Evolutionary conservation across 2,888 invertebrate genomes (phyloP), one percentile per base, ranked within the genome.

Genomic region (Lasius platythorax): DNA sequence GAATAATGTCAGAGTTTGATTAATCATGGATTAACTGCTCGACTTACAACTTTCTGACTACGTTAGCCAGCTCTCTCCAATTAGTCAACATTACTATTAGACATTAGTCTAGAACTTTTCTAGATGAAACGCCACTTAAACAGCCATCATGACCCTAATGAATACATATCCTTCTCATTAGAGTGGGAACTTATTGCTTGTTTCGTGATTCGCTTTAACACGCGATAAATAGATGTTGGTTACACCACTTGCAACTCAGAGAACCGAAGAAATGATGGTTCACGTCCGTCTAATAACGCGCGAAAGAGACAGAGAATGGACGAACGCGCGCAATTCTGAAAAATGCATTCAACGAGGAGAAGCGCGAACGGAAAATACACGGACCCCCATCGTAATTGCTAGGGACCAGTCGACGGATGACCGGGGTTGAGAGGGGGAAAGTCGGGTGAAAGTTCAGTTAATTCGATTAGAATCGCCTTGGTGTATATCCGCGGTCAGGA

Each of bases 391-490:
- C 73, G 89, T 91, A 91, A 92, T 92, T 90, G 92, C 89, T 72
- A 76, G 68, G 86, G 87, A 85, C 66, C 74, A 87, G 85, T 88
- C 89, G 89, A 87, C 88, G 88, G 79, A 86, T 66, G 89, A 88
- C 87, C 87, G 9, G 8, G 18, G 4, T 37, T 5, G 4, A 15
- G 63, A 23, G 40, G 40, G 40, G 86, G 83, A 33, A 88, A 75
- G 85, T 84, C 84, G 87, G 92, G 92, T 92, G 92, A 92, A 92
- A 92, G 92, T 92, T 92, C 92, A 91, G 90, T 90, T 91, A 91
- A 91, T 92, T 92, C 91, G 92, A 92, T 92, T 92, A 92, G 90
- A 92, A 92, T 92, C 92, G 87, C 88, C 91, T 87, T 87, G 79
- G 87, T 76, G 88, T 82, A 85, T 83, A 89, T 84, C 87, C 83